Percentiles rank a stretch among this genome's conserved stretches.
phyloP scores from a whole-genome alignment of 1,140 invertebrate genomes.

The Rhyacophila brunnea region DNA sequence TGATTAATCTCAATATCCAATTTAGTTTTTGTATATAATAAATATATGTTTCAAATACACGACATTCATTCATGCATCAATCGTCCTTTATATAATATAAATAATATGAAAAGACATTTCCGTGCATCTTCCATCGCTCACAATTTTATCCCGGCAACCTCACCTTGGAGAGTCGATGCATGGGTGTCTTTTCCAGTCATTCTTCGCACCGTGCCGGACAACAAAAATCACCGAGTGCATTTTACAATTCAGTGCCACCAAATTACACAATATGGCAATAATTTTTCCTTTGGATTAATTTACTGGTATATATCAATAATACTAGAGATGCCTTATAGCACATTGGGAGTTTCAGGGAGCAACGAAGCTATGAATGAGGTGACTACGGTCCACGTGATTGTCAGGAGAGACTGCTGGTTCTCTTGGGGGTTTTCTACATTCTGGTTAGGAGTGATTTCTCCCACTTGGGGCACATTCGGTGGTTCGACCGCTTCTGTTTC shows the following conservation, averaged over 20 bases:
- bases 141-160: too few relatives aligned
- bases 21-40: too few relatives aligned
- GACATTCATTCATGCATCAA: too few relatives aligned
- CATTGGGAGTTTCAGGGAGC: conserved; percentile 65
- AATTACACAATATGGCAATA: background rate
- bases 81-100: too few relatives aligned
- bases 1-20: too few relatives aligned
- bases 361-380: conserved; percentile 75
- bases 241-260: background rate
- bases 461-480: conserved; percentile 26
- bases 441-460: conserved; percentile 34
- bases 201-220: too few relatives aligned
- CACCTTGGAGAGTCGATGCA: too few relatives aligned
- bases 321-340: conserved; percentile 3
- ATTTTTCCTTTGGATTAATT: background rate
- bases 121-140: too few relatives aligned
- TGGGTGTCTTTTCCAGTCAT: too few relatives aligned
- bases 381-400: conserved; percentile 73
- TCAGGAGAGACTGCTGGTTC: conserved; percentile 60
- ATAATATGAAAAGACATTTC: too few relatives aligned
- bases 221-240: conserved; percentile 3
- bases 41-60: too few relatives aligned
- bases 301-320: too few relatives aligned
- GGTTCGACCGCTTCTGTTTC: conserved; percentile 26
- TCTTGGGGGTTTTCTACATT: conserved; percentile 38